Evolutionary conservation across 2,113 vertebrate genomes (phyloP), one percentile per base, ranked within the genome.

Genomic region (Grantiella picta): DNA sequence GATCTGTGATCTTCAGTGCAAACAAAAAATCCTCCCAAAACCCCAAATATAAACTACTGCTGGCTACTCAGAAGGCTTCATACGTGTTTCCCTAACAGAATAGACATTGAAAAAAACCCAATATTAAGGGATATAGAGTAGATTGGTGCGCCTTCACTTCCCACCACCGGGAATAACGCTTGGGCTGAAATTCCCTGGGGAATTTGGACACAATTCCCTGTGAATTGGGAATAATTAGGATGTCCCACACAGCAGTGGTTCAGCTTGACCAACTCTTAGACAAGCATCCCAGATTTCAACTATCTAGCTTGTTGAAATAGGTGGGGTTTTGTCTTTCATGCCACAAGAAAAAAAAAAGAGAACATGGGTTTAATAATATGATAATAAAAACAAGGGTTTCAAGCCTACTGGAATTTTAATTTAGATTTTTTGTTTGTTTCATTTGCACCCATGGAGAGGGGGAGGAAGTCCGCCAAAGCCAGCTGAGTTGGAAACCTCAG

Each of bases 301-400:
- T 36, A 3, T 2, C 2, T 16, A 19, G 3, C 2, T 2, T 15
- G 12, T 44, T 56, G 31, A 86, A 65, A 53, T 40, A 11, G 3
- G 22, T 71, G 44, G 54, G 15, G 12, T 16, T 94, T 86, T 45
- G 33, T 13, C 12, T 85, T 85, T 73, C 38, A 23, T 23, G 7
- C 10, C 12, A 20, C 16, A 21, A 31, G 45, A 21, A 19, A 25
- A 25, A 75, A 29, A 66, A 50, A 77, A 40, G 13, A 60, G 21
- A 88, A n/a, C 2, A 11, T 53, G 15, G 7, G 2, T 38, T 68
- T 60, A 49, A 33, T 60, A 33, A 33, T 5, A 22, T 28, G 38
- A 24, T 24, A 45, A 38, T 13, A 9, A 45, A 19, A 5, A 53
- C 8, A 61, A 78, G 1, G 7, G 3, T 44, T 83, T 40, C 20